Conservation (phyloP, 2,113 vertebrate genomes). For the Vireo altiloquus region DNA sequence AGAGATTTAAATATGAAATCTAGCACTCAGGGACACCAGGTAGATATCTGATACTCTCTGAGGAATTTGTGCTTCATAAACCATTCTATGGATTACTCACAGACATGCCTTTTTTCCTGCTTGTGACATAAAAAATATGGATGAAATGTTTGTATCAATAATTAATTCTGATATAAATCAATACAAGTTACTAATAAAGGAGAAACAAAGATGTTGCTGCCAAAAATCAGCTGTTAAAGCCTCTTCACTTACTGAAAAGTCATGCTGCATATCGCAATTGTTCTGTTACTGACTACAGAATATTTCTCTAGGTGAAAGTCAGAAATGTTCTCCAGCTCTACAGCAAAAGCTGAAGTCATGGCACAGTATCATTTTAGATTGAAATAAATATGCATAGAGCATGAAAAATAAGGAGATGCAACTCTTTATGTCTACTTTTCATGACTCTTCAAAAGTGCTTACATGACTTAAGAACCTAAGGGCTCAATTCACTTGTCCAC, state of each 20-base stretch:
- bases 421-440: neutral
- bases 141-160: slow-evolving; percentile 12
- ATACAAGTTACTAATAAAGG: slow-evolving; percentile 7
- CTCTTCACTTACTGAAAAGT: neutral
- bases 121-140: slow-evolving; percentile 27
- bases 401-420: neutral
- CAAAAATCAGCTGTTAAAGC: slow-evolving; percentile 5
- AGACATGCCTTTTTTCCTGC: neutral
- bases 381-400: neutral
- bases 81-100: slow-evolving; percentile 11
- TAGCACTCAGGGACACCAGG: slow-evolving; percentile 13
- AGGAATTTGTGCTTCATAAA: slow-evolving; percentile 23
- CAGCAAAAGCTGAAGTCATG: neutral
- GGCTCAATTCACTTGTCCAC: neutral
- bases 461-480: neutral
- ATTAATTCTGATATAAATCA: slow-evolving; percentile 28
- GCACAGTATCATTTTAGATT: neutral
- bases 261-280: neutral
- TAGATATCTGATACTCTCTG: slow-evolving; percentile 19
- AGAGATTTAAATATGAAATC: slow-evolving; percentile 28
- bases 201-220: neutral
- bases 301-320: neutral
- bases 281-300: neutral
- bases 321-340: neutral
- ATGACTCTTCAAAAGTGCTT: neutral